phyloP scores from a whole-genome alignment of 2,888 invertebrate genomes.

The Pherbina coryleti region DNA sequence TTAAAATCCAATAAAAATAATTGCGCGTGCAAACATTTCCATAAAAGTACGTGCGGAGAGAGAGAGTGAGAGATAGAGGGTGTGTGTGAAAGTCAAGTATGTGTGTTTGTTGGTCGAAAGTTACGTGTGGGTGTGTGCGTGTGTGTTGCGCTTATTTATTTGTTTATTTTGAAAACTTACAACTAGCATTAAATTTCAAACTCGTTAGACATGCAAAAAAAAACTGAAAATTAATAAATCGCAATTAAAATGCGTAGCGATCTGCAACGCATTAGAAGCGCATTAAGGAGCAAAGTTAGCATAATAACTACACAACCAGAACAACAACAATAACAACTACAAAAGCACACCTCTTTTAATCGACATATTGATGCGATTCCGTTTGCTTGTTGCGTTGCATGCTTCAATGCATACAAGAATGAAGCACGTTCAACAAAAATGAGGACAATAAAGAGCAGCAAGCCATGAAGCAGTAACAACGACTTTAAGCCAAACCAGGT shows the following conservation, averaged over 20 bases:
- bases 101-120: not conserved
- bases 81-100: not conserved
- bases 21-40: constrained; percentile 11
- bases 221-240: not conserved
- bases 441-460: too few species aligned
- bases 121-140: not conserved
- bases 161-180: not conserved
- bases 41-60: not conserved
- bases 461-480: too few species aligned
- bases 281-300: not conserved
- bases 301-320: not conserved
- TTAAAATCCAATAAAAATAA: constrained; percentile 24
- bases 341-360: not conserved
- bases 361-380: too few species aligned
- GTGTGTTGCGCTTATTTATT: not conserved
- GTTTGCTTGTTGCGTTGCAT: too few species aligned
- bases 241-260: constrained; percentile 3
- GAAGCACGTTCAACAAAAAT: too few species aligned
- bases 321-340: not conserved
- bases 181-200: not conserved
- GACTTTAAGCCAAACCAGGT: too few species aligned
- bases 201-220: not conserved
- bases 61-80: too few species aligned
- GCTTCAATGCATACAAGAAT: too few species aligned
- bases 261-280: not conserved